phyloP scores from a whole-genome alignment of 2,797 vertebrate genomes.

The Rhinoraja longicauda region DNA sequence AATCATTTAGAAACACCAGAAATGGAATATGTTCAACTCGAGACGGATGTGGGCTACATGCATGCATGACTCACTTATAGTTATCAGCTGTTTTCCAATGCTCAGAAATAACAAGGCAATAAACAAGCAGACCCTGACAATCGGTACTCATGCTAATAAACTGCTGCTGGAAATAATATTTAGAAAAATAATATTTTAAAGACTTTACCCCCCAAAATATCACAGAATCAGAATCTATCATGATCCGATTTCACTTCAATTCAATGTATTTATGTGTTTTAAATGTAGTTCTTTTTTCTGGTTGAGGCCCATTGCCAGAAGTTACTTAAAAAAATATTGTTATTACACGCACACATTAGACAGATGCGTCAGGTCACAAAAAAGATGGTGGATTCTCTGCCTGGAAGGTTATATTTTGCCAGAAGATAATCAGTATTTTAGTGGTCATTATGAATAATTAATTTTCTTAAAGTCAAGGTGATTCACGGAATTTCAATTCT shows the following conservation, averaged over 20 bases:
- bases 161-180: not conserved
- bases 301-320: not conserved
- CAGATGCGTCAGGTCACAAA: no score
- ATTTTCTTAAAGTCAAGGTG: no score
- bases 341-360: no score
- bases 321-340: no score
- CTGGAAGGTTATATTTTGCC: no score
- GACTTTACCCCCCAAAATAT: not conserved
- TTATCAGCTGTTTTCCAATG: constrained; percentile 24
- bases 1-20: not conserved
- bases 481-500: no score
- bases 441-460: no score
- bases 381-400: no score
- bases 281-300: not conserved
- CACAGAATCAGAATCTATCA: not conserved
- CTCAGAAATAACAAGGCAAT: not conserved
- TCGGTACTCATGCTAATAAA: not conserved
- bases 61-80: constrained; percentile 14
- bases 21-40: not conserved
- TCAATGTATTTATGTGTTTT: not conserved
- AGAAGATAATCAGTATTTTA: no score
- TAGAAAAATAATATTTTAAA: not conserved
- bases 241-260: not conserved
- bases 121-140: not conserved
- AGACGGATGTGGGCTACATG: not conserved